These are phyloP conservation scores for Bugula neritina DNA, from an alignment of 2,888 invertebrate species.

Conservation along the genomic window DNA sequence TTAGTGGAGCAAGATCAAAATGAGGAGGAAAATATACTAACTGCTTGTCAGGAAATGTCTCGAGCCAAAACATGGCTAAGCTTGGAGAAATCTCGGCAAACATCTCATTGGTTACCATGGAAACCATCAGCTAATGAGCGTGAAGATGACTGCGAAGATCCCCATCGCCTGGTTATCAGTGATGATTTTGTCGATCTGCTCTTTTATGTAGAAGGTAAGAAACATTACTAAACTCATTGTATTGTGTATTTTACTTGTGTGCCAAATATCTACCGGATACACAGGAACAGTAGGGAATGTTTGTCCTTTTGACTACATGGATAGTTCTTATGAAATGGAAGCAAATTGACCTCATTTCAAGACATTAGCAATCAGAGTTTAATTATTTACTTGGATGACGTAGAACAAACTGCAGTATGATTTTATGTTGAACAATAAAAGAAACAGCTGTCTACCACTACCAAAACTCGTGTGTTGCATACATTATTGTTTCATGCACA, in stretches of 20 bases:
- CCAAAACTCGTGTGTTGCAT: not conserved
- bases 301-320: too few species aligned
- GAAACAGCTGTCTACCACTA: not conserved
- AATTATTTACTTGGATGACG: too few species aligned
- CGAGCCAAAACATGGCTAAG: conserved; percentile 41
- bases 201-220: conserved; percentile 17
- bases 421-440: not conserved
- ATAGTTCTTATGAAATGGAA: too few species aligned
- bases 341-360: too few species aligned
- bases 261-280: too few species aligned
- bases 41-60: conserved; percentile 26
- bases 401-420: too few species aligned
- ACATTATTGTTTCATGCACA: too few species aligned
- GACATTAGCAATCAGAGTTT: too few species aligned
- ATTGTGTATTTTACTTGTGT: too few species aligned
- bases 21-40: conserved; percentile 23
- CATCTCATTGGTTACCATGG: conserved; percentile 52
- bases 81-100: conserved; percentile 47
- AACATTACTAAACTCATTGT: too few species aligned
- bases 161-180: conserved; percentile 50
- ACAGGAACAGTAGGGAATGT: too few species aligned
- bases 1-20: conserved; percentile 11
- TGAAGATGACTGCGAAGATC: conserved; percentile 52
- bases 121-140: conserved; percentile 42
- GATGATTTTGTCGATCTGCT: conserved; percentile 43